These are phyloP conservation scores for Aleiodes leptofemur DNA, from an alignment of 2,888 invertebrate genomes.

Conservation along the genomic window DNA sequence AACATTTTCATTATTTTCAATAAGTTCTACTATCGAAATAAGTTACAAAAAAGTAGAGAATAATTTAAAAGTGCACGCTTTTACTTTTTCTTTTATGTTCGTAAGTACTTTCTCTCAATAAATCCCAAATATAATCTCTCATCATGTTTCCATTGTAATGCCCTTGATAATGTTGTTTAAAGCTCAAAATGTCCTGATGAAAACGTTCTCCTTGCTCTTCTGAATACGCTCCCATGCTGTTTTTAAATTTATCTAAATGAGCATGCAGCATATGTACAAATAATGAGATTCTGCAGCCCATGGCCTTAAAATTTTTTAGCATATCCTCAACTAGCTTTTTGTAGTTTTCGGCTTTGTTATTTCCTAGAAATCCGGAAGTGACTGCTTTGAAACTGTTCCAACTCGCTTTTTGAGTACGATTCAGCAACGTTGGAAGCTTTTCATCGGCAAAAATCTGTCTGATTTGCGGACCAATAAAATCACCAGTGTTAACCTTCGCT, in stretches of 20 bases:
- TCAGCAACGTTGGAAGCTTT: slow-evolving; percentile 52
- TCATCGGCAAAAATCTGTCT: slow-evolving; percentile 53
- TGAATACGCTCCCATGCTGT: slow-evolving; percentile 60
- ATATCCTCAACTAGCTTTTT: slow-evolving; percentile 54
- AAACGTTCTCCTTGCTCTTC: slow-evolving; percentile 65
- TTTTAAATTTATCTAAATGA: slow-evolving; percentile 60
- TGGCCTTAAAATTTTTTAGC: slow-evolving; percentile 47
- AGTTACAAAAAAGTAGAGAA: slow-evolving; percentile 43
- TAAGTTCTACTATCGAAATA: slow-evolving; percentile 42
- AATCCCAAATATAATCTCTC: slow-evolving; percentile 57
- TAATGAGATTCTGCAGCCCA: slow-evolving; percentile 57
- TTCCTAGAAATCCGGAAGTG: slow-evolving; percentile 55
- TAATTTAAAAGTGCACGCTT: slow-evolving; percentile 44
- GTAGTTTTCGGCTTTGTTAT: slow-evolving; percentile 61
- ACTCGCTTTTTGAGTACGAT: slow-evolving; percentile 45
- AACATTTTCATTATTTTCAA: slow-evolving; percentile 42
- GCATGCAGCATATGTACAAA: slow-evolving; percentile 64
- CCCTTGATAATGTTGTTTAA: slow-evolving; percentile 60
- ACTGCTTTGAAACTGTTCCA: slow-evolving; percentile 50
- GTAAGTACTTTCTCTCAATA: slow-evolving; percentile 48
- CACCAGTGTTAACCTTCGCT: slow-evolving; percentile 61
- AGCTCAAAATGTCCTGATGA: slow-evolving; percentile 60
- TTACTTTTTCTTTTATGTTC: slow-evolving; percentile 45
- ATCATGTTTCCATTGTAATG: slow-evolving; percentile 59
- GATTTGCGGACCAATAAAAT: slow-evolving; percentile 61